Percentiles rank a stretch among this genome's conserved stretches.
Evolutionary conservation across 1,140 invertebrate genomes (phyloP).

Genomic region (Oryzaephilus surinamensis): DNA sequence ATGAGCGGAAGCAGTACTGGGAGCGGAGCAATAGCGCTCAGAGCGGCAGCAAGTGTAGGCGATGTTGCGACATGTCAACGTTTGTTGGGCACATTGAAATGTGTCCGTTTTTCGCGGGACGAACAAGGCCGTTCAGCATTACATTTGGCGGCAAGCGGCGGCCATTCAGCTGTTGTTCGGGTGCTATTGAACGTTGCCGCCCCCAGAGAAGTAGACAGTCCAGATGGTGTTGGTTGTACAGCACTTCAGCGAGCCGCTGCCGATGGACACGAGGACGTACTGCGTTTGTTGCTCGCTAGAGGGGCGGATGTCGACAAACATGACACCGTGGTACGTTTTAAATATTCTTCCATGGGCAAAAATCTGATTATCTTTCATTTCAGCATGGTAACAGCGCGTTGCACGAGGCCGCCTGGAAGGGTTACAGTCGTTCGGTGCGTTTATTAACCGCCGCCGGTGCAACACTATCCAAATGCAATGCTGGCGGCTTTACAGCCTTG

Average conservation of each 20-base stretch:
- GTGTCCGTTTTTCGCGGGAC: constrained; percentile 31
- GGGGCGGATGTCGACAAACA: constrained; percentile 62
- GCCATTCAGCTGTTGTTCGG: constrained; percentile 34
- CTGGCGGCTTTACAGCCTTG: constrained; percentile 83
- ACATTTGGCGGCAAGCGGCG: constrained; percentile 35
- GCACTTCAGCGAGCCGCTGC: constrained; percentile 70
- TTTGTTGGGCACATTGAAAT: constrained; percentile 35
- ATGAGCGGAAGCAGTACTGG: constrained; percentile 24
- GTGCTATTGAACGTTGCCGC: constrained; percentile 37
- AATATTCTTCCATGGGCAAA: neutral
- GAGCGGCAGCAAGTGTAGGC: constrained; percentile 43
- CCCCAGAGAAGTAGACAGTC: constrained; percentile 33
- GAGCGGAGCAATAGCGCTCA: constrained; percentile 37
- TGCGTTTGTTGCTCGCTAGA: constrained; percentile 58
- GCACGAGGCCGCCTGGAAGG: constrained; percentile 91
- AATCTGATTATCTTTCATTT: constrained; percentile 22
- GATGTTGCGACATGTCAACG: constrained; percentile 40
- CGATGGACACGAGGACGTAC: constrained; percentile 70
- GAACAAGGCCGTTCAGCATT: constrained; percentile 32
- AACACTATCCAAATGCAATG: constrained; percentile 66
- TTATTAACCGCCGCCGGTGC: constrained; percentile 61
- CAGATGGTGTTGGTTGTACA: constrained; percentile 50
- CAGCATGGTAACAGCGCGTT: constrained; percentile 88
- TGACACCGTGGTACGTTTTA: constrained; percentile 56
- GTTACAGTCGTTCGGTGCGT: constrained; percentile 76